Evolutionary conservation across 2,888 invertebrate species (phyloP).

Genomic region (Ferdinandea cuprea): DNA sequence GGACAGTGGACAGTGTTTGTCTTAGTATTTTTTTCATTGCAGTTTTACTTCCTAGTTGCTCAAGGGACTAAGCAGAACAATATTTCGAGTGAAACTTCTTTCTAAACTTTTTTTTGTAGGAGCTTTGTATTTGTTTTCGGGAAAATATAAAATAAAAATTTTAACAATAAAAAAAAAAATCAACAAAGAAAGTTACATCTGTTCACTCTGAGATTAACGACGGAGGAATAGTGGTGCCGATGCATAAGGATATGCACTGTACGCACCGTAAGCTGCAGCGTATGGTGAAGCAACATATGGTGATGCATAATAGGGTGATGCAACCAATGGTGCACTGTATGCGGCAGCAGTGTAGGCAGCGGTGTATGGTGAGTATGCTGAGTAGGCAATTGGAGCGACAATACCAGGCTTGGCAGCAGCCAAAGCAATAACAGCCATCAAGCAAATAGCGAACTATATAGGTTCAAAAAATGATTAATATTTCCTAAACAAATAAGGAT

Average conservation of each 20-base stretch:
- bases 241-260: constrained; percentile 77
- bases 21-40: background rate
- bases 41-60: background rate
- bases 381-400: constrained; percentile 77
- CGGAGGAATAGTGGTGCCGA: constrained; percentile 52
- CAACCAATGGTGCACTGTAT: constrained; percentile 76
- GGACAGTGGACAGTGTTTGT: background rate
- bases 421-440: constrained; percentile 79
- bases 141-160: constrained; percentile 17
- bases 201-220: constrained; percentile 55
- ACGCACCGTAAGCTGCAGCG: constrained; percentile 78
- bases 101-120: background rate
- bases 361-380: constrained; percentile 77
- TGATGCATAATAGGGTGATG: constrained; percentile 76
- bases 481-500: background rate
- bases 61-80: too few relatives aligned
- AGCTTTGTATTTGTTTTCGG: constrained; percentile 5
- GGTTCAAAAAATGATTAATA: background rate
- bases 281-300: constrained; percentile 78
- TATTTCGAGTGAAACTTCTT: background rate
- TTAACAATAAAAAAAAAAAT: constrained; percentile 2
- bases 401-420: constrained; percentile 79
- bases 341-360: constrained; percentile 77
- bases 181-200: constrained; percentile 29
- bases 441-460: constrained; percentile 76